Conservation (phyloP, 2,888 invertebrate genomes). For the Lysandra coridon region DNA sequence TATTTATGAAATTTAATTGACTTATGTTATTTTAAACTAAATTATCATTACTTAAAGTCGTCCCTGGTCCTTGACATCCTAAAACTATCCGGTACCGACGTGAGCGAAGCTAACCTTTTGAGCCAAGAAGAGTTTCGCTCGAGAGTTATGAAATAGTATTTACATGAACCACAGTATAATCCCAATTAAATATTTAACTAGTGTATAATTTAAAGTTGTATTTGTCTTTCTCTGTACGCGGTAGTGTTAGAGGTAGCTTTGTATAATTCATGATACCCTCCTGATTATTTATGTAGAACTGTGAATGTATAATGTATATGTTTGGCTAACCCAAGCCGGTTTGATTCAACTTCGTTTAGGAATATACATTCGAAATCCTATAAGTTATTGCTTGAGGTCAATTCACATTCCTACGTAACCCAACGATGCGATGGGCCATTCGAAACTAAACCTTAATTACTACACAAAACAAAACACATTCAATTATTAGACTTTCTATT, state of each 20-base stretch:
- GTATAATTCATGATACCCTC: slow-evolving; percentile 2
- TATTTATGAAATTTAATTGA: too few species aligned
- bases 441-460: too few species aligned
- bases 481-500: too few species aligned
- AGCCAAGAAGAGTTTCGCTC: neutral
- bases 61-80: too few species aligned
- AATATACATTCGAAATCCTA: neutral
- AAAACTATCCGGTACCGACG: too few species aligned
- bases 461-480: too few species aligned
- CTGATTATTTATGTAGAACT: neutral
- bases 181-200: neutral
- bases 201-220: neutral
- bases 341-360: neutral
- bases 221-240: neutral
- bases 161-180: neutral
- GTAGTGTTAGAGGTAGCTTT: neutral
- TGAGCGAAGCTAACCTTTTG: too few species aligned
- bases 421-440: too few species aligned
- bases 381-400: too few species aligned
- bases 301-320: neutral
- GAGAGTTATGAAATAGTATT: neutral
- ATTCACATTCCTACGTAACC: too few species aligned
- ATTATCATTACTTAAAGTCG: too few species aligned
- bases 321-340: neutral
- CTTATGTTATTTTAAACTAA: too few species aligned